Base-by-base conservation (phyloP, 2,888 invertebrate species). In the Agrochola litura region DNA sequence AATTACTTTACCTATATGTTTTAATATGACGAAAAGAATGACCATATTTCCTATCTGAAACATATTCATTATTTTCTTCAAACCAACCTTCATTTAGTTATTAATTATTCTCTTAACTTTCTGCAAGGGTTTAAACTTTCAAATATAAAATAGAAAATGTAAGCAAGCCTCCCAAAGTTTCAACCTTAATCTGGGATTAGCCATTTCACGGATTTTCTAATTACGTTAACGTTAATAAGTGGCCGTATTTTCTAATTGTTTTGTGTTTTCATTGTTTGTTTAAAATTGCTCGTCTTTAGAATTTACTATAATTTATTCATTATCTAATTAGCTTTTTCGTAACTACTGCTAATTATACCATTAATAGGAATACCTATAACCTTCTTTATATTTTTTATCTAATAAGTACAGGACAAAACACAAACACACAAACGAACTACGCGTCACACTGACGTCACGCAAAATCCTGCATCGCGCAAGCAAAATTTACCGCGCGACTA, bases 181-280 rank as follows among this genome's bases (percentile, higher is more conserved):
- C 25, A 64, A 54, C 68, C 70, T 71, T 79, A 73, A 68, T 79
- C 80, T 49, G 12, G 56, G 73, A 74, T 84, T 71, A 75, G 60
- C 66, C 22, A 79, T 67, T 79, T 73, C 54, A 65, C 63, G 30
- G 64, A 30, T 56, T 37, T 61, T 56, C 60, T 72, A 71, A 74
- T 74, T 80, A 63, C 5, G 65, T 79, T 72, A 82, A 19, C 30
- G 54, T 74, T 52, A 37, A 56, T 56, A 64, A 71, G 54, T 52
- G 69, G 69, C 8, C 8, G 52, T 63, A 37, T 60, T 63, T 67
- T 64, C 12, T 65, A 65, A 73, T 67, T 78, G 79, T 78, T 74
- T 78, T 37, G 69, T 46, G 22, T 69, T 60, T 79, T n/a, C 64
- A 41, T 74, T 81, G 58, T 69, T 25, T 70, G 19, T 52, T 66